Evolutionary conservation across 2,888 invertebrate species (phyloP).

Genomic region (Creontiades dilutus): DNA sequence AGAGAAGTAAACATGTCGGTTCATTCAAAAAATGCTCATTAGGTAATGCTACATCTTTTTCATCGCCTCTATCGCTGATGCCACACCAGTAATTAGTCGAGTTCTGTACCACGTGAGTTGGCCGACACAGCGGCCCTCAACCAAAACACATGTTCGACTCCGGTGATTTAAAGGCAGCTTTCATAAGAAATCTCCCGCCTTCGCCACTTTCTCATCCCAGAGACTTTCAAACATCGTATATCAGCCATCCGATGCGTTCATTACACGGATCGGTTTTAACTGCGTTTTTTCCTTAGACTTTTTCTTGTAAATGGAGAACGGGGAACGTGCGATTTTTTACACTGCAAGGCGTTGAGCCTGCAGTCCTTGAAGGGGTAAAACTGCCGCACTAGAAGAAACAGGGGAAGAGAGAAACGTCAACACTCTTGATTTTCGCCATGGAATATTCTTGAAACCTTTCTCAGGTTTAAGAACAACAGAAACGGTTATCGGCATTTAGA

Average conservation of each 20-base stretch:
- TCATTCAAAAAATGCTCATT: no score
- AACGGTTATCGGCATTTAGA: no score
- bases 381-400: no score
- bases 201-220: constrained; percentile 45
- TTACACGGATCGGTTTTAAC: constrained; percentile 36
- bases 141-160: constrained; percentile 49
- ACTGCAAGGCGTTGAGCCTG: background rate
- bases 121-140: constrained; percentile 22
- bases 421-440: no score
- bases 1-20: no score
- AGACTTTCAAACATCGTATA: constrained; percentile 35
- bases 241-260: constrained; percentile 23
- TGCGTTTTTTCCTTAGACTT: background rate
- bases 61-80: constrained; percentile 12
- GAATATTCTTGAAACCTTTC: no score
- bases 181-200: constrained; percentile 49
- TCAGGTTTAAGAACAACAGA: no score
- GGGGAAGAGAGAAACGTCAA: no score
- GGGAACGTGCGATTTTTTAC: constrained; percentile 18
- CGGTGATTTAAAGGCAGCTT: constrained; percentile 44
- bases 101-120: constrained; percentile 47
- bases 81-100: constrained; percentile 32
- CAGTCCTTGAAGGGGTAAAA: no score
- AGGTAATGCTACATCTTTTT: background rate
- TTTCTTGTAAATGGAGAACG: constrained; percentile 6